Evolutionary conservation across 2,113 vertebrate genomes (phyloP), one percentile per base, ranked within the genome.

Genomic region (Corvus cornix): DNA sequence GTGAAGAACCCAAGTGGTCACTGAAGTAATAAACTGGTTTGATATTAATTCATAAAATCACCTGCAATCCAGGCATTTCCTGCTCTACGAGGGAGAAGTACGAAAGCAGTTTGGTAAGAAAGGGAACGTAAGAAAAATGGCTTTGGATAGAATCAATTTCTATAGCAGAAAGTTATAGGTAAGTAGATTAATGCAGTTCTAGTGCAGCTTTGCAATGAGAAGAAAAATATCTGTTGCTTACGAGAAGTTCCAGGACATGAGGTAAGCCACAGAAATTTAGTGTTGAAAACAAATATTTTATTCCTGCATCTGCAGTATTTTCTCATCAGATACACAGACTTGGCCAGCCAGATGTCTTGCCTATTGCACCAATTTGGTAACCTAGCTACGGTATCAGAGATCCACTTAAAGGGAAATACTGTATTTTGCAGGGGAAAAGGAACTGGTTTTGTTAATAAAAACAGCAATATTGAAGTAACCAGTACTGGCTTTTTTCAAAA

Each of bases 261-360:
- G 75, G 26, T 75, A 73, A 60, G 30, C 23, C 48, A 85, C n/a
- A 91, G 74, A 91, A 91, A 92, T 87, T 15, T 63, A 14, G 72
- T 93, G 76, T 62, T 79, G 27, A 91, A 92, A 81, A 79, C n/a
- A 69, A 95, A 41, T 43, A 58, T 76, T 92, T 92, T 63, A 74
- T 70, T 91, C 27, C 53, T 89, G 58, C 95, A 90, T 75, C 91
- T 91, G 92, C 87, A 93, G 24, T 33, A 43, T 21, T 41, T 62
- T 87, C 79, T 93, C 90, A 58, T 82, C 92, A 95, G 53, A 91
- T 8, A 76, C 3, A 8, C 49, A 88, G 78, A 37, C 49, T 91
- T 78, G 70, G 52, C 63, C 52, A 70, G 46, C 14, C 93, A 96
- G 87, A 72, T 95, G 76, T 67, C 89, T 73, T 76, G 56, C 9